Base-by-base conservation (phyloP, 2,113 vertebrate genomes). In the Oophaga pumilio region DNA sequence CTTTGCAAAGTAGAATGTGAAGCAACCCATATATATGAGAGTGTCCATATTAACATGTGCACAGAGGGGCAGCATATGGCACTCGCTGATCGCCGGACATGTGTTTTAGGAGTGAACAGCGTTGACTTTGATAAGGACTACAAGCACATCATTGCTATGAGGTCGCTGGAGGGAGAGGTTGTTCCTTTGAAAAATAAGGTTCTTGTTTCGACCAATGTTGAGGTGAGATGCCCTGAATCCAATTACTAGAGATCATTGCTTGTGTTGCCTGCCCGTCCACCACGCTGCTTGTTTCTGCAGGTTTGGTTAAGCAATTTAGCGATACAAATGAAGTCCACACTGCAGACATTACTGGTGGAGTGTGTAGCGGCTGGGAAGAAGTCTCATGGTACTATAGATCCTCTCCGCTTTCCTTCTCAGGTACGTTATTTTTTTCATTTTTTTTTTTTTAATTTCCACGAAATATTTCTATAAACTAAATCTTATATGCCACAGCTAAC, bases 81-180 rank as follows among this genome's bases (percentile, higher is more conserved):
- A 13, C 17, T 20, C 43, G 4, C 69, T 73, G 69, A 73, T 73
- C 8, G 28, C 4, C 43, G 13, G 13, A 4, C 3, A 43, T 74
- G 6, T 74, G 28, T 73, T 73, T 64, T 88, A 99, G 98, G 98
- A 68, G 98, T 99, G 93, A 95, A 96, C 93, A 97, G 95, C 89
- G 98, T 99, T 78, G 94, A 92, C 76, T 99, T 99, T 93, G 98
- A 99, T 93, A 94, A 95, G 15, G 94, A 95, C 64, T 96, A 92
- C 90, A 96, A 96, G 90, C 90, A 96, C 91, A 99, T 99, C 90
- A 93, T 94, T 86, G 96, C 97, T 83, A 99, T 99, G 97, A 97
- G 95, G 90, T 99, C 98, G 81, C 93, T 97, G 90, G 97, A 99
- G 89, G 98, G 98, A 85, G 98, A 99, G 93, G 90, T 92, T n/a